Percentiles rank a stretch among this genome's conserved stretches.
Evolutionary conservation across 2,113 vertebrate species (phyloP).

Genomic region (Saccopteryx bilineata): DNA sequence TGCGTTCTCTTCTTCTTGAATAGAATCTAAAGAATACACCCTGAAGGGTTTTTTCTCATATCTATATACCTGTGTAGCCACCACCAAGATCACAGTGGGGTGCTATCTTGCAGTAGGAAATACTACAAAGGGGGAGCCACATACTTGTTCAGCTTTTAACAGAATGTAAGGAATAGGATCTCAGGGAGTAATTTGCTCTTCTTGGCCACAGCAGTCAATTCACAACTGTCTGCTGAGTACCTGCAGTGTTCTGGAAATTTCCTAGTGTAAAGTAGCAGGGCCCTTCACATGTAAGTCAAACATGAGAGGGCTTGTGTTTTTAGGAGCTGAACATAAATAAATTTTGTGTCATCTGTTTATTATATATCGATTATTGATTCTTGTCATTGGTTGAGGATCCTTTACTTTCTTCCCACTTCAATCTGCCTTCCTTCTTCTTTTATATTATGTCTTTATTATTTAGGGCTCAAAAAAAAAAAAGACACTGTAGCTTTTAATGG

Average conservation of each 20-base stretch:
- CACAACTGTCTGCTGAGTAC: background rate
- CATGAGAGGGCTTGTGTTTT: background rate
- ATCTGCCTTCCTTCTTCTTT: background rate
- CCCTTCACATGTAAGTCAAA: background rate
- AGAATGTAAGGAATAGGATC: background rate
- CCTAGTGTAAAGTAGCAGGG: background rate
- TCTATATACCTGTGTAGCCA: background rate
- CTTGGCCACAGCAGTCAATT: background rate
- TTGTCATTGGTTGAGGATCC: background rate
- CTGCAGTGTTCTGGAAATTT: background rate
- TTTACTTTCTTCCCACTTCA: background rate
- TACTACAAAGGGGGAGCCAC: background rate
- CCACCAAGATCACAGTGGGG: background rate
- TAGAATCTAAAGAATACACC: background rate
- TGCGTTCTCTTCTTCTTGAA: background rate
- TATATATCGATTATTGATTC: background rate
- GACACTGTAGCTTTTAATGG: conserved; percentile 85
- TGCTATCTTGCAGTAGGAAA: background rate
- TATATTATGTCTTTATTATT: background rate
- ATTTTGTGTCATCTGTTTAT: background rate
- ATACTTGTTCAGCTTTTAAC: background rate
- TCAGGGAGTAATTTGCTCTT: background rate
- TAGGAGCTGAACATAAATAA: background rate
- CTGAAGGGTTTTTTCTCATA: background rate
- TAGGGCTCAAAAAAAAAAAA: background rate